phyloP scores from a whole-genome alignment of 2,113 vertebrate species.

The Merops nubicus region DNA sequence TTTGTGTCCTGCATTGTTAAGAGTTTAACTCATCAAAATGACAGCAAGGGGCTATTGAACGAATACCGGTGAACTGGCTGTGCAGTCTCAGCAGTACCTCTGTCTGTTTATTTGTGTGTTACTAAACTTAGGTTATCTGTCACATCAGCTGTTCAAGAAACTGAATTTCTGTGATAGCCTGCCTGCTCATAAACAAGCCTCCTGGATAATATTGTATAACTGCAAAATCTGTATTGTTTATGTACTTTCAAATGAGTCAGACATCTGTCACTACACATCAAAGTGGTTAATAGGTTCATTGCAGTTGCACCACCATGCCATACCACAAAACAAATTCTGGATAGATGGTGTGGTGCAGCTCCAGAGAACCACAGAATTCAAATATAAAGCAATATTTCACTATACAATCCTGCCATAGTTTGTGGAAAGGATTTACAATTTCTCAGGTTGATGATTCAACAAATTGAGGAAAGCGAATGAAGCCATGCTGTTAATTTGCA shows the following conservation, averaged over 20 bases:
- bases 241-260: neutral
- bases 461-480: neutral
- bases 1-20: neutral
- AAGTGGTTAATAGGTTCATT: neutral
- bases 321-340: neutral
- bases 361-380: neutral
- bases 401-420: neutral
- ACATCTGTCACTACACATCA: neutral
- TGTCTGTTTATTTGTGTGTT: neutral
- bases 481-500: neutral
- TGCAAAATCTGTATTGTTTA: neutral
- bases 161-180: neutral
- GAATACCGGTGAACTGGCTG: neutral
- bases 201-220: neutral
- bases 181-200: neutral
- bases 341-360: neutral
- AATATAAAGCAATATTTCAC: neutral
- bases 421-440: neutral
- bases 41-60: neutral
- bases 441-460: neutral
- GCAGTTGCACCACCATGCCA: neutral
- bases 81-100: neutral
- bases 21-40: neutral
- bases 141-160: neutral
- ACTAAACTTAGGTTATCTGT: neutral